phyloP scores from a whole-genome alignment of 2,113 vertebrate genomes.

The Platysteira castanea region DNA sequence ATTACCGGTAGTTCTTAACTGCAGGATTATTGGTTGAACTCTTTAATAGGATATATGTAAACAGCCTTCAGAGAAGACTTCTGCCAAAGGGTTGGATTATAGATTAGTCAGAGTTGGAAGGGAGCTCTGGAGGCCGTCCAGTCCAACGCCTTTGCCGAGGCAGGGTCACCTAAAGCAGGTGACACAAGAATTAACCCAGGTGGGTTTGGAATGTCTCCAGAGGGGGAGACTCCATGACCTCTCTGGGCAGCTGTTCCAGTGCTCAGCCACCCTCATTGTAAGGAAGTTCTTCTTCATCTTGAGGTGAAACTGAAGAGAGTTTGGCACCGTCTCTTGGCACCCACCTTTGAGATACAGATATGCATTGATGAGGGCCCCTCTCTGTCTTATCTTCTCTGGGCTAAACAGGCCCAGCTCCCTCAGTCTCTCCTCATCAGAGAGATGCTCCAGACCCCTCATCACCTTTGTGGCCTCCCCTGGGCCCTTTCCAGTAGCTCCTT shows the following conservation, averaged over 20 bases:
- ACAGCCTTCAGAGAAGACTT: background rate
- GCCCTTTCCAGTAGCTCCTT: background rate
- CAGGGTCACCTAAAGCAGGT: background rate
- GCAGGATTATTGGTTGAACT: background rate
- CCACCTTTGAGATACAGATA: background rate
- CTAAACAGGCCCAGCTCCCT: background rate
- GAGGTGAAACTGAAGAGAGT: background rate
- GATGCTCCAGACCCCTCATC: background rate
- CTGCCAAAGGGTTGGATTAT: background rate
- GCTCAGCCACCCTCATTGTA: background rate
- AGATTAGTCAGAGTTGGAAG: background rate
- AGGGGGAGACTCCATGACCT: background rate
- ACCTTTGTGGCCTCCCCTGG: background rate
- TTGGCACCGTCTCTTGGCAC: background rate
- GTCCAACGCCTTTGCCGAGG: background rate
- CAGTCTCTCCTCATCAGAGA: background rate
- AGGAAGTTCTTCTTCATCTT: background rate
- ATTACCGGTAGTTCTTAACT: background rate
- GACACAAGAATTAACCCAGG: background rate
- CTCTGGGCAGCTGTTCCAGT: background rate
- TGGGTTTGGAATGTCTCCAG: background rate
- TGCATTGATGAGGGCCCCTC: background rate
- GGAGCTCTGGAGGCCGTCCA: background rate
- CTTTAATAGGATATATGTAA: background rate
- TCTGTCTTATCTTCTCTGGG: background rate